Evolutionary conservation across 2,113 vertebrate genomes (phyloP).

Genomic region (Uria lomvia): DNA sequence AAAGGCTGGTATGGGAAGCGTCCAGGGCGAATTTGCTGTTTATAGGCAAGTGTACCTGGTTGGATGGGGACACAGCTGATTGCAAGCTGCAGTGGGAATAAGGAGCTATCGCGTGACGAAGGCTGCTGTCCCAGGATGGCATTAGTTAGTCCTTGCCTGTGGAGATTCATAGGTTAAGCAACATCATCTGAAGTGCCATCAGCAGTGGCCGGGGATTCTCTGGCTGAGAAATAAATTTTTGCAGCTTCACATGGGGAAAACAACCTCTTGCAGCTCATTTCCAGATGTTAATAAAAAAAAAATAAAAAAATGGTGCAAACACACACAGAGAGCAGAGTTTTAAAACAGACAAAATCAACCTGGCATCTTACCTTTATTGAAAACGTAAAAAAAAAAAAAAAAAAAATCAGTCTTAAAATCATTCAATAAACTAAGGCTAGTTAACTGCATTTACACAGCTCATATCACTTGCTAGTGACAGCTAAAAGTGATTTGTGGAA

Average conservation of each 20-base stretch:
- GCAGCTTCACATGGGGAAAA: neutral
- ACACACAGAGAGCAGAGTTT: neutral
- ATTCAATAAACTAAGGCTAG: neutral
- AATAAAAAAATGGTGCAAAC: neutral
- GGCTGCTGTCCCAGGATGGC: neutral
- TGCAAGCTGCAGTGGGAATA: neutral
- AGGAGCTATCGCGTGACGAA: neutral
- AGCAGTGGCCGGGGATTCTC: neutral
- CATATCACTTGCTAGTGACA: neutral
- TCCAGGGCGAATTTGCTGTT: neutral
- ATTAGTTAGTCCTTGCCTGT: neutral
- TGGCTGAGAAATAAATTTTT: neutral
- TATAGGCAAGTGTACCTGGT: neutral
- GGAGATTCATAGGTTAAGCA: slow-evolving; percentile 25
- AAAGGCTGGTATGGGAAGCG: neutral
- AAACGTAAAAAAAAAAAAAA: neutral
- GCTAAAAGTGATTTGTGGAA: neutral
- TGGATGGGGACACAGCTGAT: neutral
- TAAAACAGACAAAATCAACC: neutral
- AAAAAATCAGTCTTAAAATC: neutral
- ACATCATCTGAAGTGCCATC: neutral
- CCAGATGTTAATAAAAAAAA: neutral
- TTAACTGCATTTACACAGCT: neutral
- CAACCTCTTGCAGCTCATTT: neutral
- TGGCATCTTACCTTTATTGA: neutral